Percentiles rank a stretch among this genome's conserved stretches.
Evolutionary conservation across 2,888 invertebrate genomes (phyloP).

Genomic region (Eupithecia tripunctaria): DNA sequence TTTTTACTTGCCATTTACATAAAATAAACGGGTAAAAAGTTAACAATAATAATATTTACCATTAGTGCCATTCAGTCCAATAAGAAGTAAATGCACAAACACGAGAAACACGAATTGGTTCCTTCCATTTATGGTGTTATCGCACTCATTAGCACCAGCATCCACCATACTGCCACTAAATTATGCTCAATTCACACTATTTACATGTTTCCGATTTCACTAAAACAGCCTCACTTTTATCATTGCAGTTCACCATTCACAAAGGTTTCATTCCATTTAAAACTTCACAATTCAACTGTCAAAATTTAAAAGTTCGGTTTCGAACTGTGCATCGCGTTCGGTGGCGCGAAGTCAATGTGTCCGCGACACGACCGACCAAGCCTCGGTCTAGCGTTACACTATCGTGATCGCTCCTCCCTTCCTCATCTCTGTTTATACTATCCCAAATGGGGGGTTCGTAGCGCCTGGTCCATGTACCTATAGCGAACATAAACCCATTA

Average conservation of each 20-base stretch:
- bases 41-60: slow-evolving; percentile 62
- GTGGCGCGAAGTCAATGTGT: slow-evolving; percentile 44
- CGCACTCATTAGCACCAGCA: slow-evolving; percentile 82
- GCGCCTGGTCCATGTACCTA: slow-evolving; percentile 67
- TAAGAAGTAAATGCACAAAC: slow-evolving; percentile 81
- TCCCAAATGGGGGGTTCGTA: slow-evolving; percentile 74
- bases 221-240: slow-evolving; percentile 35
- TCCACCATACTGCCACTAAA: slow-evolving; percentile 82
- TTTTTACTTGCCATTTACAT: not conserved
- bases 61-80: slow-evolving; percentile 83
- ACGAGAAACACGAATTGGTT: slow-evolving; percentile 82
- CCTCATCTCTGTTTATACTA: slow-evolving; percentile 78
- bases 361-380: slow-evolving; percentile 70
- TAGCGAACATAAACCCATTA: slow-evolving; percentile 60
- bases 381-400: slow-evolving; percentile 74
- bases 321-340: slow-evolving; percentile 57
- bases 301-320: slow-evolving; percentile 63
- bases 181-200: slow-evolving; percentile 73
- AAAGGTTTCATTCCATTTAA: slow-evolving; percentile 13
- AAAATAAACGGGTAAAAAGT: not conserved
- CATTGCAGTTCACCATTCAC: slow-evolving; percentile 30
- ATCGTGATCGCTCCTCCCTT: slow-evolving; percentile 68
- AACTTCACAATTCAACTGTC: slow-evolving; percentile 35
- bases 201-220: slow-evolving; percentile 73
- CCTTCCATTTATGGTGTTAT: slow-evolving; percentile 81